Percentiles rank a stretch among this genome's conserved stretches.
These are phyloP conservation scores for Vipera latastei DNA, from an alignment of 2,797 vertebrate genomes.

Conservation along the genomic window DNA sequence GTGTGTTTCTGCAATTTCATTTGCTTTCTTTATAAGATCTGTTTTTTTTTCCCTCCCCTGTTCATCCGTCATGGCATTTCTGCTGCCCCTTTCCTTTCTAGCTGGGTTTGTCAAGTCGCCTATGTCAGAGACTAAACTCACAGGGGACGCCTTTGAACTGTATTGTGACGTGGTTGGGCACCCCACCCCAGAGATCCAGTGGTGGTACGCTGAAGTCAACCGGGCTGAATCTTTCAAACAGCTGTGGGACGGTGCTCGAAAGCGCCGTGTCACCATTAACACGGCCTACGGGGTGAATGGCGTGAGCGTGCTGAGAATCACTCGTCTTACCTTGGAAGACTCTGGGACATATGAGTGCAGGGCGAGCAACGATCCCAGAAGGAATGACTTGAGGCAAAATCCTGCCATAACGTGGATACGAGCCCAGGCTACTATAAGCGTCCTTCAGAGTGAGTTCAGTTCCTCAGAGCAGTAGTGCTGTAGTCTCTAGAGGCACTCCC, in stretches of 20 bases:
- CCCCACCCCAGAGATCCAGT: slow-evolving; percentile 99
- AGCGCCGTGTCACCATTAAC: slow-evolving; percentile 94
- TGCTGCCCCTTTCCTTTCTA: slow-evolving; percentile 83
- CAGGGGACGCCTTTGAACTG: slow-evolving; percentile 99
- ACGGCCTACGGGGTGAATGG: slow-evolving; percentile 92
- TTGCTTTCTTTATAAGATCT: slow-evolving; percentile 73
- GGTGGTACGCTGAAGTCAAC: slow-evolving; percentile 99
- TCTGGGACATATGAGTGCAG: slow-evolving; percentile 99
- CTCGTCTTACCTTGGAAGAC: slow-evolving; percentile 94
- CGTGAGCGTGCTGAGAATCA: slow-evolving; percentile 95
- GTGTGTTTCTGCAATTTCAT: slow-evolving; percentile 66
- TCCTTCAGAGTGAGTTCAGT: slow-evolving; percentile 98
- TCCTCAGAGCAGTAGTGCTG: slow-evolving; percentile 80
- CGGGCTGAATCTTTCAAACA: slow-evolving; percentile 98
- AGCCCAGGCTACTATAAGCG: slow-evolving; percentile 97
- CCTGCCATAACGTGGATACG: slow-evolving; percentile 98
- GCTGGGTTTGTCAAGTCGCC: slow-evolving; percentile 99
- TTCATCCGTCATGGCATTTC: slow-evolving; percentile 76
- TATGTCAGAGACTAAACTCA: slow-evolving; percentile 99
- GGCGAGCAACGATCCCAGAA: slow-evolving; percentile 97
- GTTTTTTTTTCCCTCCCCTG: slow-evolving; percentile 69
- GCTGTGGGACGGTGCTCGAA: slow-evolving; percentile 96
- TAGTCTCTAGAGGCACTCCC: slow-evolving; percentile 83
- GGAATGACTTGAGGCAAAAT: slow-evolving; percentile 97
- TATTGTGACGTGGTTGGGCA: slow-evolving; percentile 98